Percentiles rank a stretch among this genome's conserved stretches.
Conservation (phyloP, 2,888 invertebrate species). For the Latrodectus elegans region DNA sequence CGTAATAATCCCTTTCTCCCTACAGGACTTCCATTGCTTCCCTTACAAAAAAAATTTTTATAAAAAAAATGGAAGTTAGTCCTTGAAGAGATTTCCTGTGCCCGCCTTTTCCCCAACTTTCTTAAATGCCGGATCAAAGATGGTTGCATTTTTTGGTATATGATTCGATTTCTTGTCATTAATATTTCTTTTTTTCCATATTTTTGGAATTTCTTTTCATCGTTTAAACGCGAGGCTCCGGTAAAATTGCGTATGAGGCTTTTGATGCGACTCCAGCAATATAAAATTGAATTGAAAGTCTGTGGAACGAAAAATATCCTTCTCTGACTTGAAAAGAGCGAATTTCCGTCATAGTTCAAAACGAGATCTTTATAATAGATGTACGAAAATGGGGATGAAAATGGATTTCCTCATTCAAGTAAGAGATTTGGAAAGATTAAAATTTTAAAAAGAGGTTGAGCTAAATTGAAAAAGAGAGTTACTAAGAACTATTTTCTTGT, state of each 20-base stretch:
- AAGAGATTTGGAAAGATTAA: slow-evolving; percentile 6
- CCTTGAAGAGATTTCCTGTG: slow-evolving; percentile 8
- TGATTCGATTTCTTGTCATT: slow-evolving; percentile 53
- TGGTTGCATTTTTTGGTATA: slow-evolving; percentile 21
- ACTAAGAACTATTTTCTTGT: too few species aligned
- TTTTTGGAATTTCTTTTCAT: slow-evolving; percentile 10
- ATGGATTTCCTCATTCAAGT: background rate
- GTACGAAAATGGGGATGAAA: background rate
- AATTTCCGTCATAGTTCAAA: slow-evolving; percentile 22
- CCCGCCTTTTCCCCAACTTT: background rate
- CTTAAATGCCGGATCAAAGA: slow-evolving; percentile 40
- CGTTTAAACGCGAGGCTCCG: slow-evolving; percentile 5
- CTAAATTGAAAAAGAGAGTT: too few species aligned
- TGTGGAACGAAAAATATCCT: background rate
- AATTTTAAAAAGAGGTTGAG: background rate
- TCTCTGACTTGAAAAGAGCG: background rate
- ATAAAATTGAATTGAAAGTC: slow-evolving; percentile 6
- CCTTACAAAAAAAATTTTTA: background rate
- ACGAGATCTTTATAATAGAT: slow-evolving; percentile 12
- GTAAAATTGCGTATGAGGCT: slow-evolving; percentile 24
- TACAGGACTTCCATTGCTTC: slow-evolving; percentile 20
- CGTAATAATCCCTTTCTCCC: slow-evolving; percentile 54
- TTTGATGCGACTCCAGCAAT: slow-evolving; percentile 32
- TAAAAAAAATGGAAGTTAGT: background rate
- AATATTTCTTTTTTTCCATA: slow-evolving; percentile 25